Evolutionary conservation across 2,888 invertebrate genomes (phyloP).

Genomic region (Salpingus planirostris): DNA sequence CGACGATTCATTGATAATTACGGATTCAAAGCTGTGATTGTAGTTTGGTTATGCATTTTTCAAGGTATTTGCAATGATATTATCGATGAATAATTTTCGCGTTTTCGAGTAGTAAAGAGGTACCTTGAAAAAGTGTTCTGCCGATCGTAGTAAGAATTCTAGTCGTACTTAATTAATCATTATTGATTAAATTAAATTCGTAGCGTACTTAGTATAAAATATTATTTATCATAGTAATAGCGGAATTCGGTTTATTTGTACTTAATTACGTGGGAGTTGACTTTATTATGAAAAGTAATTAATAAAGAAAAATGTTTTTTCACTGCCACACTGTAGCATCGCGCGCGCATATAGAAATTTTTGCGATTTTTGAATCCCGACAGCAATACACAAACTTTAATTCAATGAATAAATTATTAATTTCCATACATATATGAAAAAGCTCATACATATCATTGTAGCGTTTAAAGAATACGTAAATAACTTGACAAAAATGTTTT

Average conservation of each 20-base stretch:
- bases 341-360: too few species aligned
- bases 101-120: too few species aligned
- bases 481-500: too few species aligned
- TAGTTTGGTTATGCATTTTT: constrained; percentile 32
- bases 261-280: constrained; percentile 16
- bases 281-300: too few species aligned
- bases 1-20: constrained; percentile 19
- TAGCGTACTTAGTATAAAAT: too few species aligned
- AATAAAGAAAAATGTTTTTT: constrained; percentile 28
- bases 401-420: constrained; percentile 5
- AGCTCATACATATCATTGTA: constrained; percentile 43
- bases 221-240: too few species aligned
- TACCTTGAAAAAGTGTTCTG: constrained; percentile 26
- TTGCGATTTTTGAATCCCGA: too few species aligned
- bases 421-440: too few species aligned
- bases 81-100: constrained; percentile 2
- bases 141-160: constrained; percentile 25
- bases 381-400: constrained; percentile 23
- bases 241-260: too few species aligned
- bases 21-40: constrained; percentile 40
- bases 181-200: constrained; percentile 11
- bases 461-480: constrained; percentile 24
- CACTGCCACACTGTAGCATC: too few species aligned
- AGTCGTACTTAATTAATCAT: constrained; percentile 25
- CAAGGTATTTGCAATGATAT: constrained; percentile 14